phyloP scores from a whole-genome alignment of 2,797 vertebrate genomes.

The Poecilia velifera region DNA sequence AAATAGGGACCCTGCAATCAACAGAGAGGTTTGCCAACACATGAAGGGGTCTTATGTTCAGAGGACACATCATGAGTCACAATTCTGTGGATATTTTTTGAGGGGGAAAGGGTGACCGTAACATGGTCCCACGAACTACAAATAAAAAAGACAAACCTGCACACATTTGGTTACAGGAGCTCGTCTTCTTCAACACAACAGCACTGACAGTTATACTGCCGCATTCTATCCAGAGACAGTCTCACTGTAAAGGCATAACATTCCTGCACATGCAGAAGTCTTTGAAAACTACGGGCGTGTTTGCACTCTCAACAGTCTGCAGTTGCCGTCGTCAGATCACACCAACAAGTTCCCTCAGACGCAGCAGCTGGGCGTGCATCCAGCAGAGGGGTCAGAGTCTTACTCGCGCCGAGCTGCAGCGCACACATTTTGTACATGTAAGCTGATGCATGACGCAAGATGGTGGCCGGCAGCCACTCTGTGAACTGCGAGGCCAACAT shows the following conservation, averaged over 20 bases:
- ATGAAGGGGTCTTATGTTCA: constrained; percentile 70
- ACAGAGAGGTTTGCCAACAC: constrained; percentile 46
- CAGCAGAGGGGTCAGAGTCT: constrained; percentile 48
- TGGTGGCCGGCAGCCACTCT: constrained; percentile 52
- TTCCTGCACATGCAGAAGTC: constrained; percentile 23
- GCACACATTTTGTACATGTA: constrained; percentile 54
- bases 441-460: constrained; percentile 45
- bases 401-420: constrained; percentile 24
- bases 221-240: constrained; percentile 31
- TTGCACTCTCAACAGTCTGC: constrained; percentile 25
- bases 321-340: constrained; percentile 31
- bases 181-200: constrained; percentile 27
- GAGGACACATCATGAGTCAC: constrained; percentile 56
- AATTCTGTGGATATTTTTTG: constrained; percentile 58
- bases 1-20: constrained; percentile 64
- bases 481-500: constrained; percentile 70
- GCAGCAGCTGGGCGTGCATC: constrained; percentile 39
- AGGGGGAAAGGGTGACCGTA: constrained; percentile 8
- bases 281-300: constrained; percentile 21
- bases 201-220: constrained; percentile 7
- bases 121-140: constrained; percentile 24
- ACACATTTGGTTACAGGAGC: constrained; percentile 16
- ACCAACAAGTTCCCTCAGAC: constrained; percentile 6
- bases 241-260: constrained; percentile 12
- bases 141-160: constrained; percentile 38